Base-by-base conservation (phyloP, 2,113 vertebrate species). In the Peucedramus taeniatus region DNA sequence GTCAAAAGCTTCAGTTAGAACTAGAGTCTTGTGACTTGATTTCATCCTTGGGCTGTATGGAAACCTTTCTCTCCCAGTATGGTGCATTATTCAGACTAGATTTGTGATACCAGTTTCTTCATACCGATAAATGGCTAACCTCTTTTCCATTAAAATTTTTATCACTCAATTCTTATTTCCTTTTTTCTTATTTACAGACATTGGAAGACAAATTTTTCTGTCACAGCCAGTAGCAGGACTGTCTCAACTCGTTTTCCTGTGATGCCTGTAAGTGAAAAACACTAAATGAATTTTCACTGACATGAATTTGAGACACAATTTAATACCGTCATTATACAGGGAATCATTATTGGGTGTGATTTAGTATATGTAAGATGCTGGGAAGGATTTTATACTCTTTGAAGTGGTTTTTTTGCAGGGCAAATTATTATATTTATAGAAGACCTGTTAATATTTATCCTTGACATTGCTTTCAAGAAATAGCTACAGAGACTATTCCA, bases 401-500 rank as follows among this genome's bases (percentile, higher is more conserved):
- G 56, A 89, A 56, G 72, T 85, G 51, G 4, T 80, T 94, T 87
- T 91, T 93, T 92, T 80, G 50, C 79, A 76, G 61, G 51, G 64
- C 19, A 95, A 93, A 42, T 44, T 20, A 47, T 96, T 95, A 26
- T 83, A 88, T 92, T 97, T 97, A 84, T 89, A 90, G 81, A 81
- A 90, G 90, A 89, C 63, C 79, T 93, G 87, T 95, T 97, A 96
- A 95, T 94, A 94, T 96, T 90, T 96, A 81, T 87, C 50, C 82
- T 91, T 94, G 90, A 61, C 42, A 47, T 74, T 72, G 59, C 83
- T 96, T 94, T 70, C 88, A 76, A 96, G 82, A 66, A 83, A 72
- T 70, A 87, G 45, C 66, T 63, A 63, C 26, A 59, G 44, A 91
- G 69, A 78, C 96, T 92, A 64, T 96, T 96, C 70, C 35, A 3